Conservation (phyloP, 2,888 invertebrate species). For the Physocephala rufipes region DNA sequence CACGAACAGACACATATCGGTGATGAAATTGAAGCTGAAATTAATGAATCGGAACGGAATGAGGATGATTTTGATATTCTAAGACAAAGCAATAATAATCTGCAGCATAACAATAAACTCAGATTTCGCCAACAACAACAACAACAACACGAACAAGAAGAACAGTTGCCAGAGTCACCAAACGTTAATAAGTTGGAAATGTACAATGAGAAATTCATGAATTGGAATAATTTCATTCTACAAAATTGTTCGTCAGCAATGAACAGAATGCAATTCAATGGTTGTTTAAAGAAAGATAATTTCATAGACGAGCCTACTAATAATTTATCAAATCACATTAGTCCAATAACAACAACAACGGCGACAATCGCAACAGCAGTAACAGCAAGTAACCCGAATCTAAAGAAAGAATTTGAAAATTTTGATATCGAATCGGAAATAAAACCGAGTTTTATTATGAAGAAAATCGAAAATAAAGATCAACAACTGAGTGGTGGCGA, state of each 20-base stretch:
- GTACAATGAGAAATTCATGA: slow-evolving; percentile 13
- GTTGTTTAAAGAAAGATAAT: slow-evolving; percentile 4
- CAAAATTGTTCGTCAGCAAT: no score
- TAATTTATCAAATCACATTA: no score
- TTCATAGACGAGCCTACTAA: no score
- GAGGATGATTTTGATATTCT: slow-evolving; percentile 59
- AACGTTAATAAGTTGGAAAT: background rate
- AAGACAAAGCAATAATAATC: slow-evolving; percentile 53
- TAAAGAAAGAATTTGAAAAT: slow-evolving; percentile 60
- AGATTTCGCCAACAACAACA: slow-evolving; percentile 5
- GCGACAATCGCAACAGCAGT: slow-evolving; percentile 16
- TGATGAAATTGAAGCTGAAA: slow-evolving; percentile 60
- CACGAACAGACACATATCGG: slow-evolving; percentile 45
- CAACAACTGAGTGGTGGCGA: no score
- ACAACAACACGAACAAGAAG: background rate
- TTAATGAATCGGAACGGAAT: slow-evolving; percentile 32
- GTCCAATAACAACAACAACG: background rate
- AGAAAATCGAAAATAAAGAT: slow-evolving; percentile 59
- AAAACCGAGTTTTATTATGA: slow-evolving; percentile 65
- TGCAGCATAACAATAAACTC: slow-evolving; percentile 37
- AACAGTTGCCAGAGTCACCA: background rate
- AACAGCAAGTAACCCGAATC: slow-evolving; percentile 43
- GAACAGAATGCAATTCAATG: background rate
- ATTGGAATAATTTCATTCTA: slow-evolving; percentile 11
- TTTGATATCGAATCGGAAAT: slow-evolving; percentile 66